Conservation (phyloP, 2,113 vertebrate species). For the Pogonocichla stellata region DNA sequence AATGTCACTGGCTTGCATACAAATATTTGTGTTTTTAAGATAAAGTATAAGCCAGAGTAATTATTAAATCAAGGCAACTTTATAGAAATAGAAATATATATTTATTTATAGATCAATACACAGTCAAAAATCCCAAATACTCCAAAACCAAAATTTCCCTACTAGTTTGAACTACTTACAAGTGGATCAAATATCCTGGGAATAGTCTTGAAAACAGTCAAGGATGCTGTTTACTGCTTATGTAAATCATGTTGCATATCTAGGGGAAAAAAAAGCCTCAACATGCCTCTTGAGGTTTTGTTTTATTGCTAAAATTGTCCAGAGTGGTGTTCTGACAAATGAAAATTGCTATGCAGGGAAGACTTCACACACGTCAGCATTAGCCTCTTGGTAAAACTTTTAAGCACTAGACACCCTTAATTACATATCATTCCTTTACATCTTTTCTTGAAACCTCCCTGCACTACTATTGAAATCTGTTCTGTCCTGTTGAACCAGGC, state of each 20-base stretch:
- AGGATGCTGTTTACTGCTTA: background rate
- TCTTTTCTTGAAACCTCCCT: background rate
- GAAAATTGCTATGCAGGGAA: background rate
- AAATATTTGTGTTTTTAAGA: background rate
- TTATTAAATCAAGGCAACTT: background rate
- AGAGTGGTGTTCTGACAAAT: background rate
- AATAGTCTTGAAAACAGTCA: background rate
- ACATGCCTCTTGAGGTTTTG: background rate
- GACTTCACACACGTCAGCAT: rapidly evolving
- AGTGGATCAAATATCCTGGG: background rate
- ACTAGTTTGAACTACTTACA: background rate
- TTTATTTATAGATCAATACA: background rate
- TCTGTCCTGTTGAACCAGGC: background rate
- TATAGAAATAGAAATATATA: background rate
- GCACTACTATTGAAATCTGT: background rate
- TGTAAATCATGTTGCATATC: background rate
- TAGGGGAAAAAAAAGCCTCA: background rate
- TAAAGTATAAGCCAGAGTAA: background rate
- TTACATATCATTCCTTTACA: background rate
- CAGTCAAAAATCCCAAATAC: background rate
- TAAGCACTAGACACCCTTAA: background rate
- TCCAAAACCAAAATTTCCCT: background rate
- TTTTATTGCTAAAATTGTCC: background rate
- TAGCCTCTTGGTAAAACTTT: background rate
- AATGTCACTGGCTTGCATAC: background rate